Evolutionary conservation across 2,113 vertebrate species (phyloP), one percentile per base, ranked within the genome.

Genomic region (Mugil cephalus): DNA sequence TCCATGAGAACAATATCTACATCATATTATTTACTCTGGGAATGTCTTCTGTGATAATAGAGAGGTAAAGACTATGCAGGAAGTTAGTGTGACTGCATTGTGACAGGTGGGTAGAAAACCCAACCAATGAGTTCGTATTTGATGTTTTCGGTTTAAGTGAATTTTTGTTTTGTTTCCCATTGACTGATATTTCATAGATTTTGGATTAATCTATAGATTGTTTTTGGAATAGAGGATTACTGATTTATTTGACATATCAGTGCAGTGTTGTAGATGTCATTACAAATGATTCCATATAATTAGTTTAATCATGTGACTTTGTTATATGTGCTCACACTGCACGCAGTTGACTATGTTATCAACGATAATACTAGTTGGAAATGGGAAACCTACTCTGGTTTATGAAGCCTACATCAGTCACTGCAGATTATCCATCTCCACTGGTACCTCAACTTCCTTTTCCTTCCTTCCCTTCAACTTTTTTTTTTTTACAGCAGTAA

Each of bases 401-500:
- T 12, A 15, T 73, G 40, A 10, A 36, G 6, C 10, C n/a, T 19
- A 35, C n/a, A 17, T 40, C 4, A 53, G 17, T 51, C 17, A 9
- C 21, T 14, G 15, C 18, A 46, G 10, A 59, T 60, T 24, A 62
- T 54, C 50, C 53, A 36, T 69, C n/a, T 62, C 17, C 17, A 42
- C 7, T 2, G 15, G 55, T 50, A 70, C n/a, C 51, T 45, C 36
- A 19, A 21, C 12, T 39, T 48, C 4, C 36, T 9, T 36, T 47
- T 59, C 56, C n/a, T n/a, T n/a, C n/a, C n/a, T n/a, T n/a, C n/a
- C n/a, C n/a, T n/a, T n/a, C n/a, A n/a, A n/a, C n/a, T n/a, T n/a
- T n/a, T 63, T 52, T 12, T 64, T 60, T 60, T 62, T n/a, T 18
- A 36, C 11, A 40, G 36, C 34, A 14, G 8, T 51, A 47, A 63